Evolutionary conservation across 30 jellyfish, hydroid and myxozoan species (phyloP), one percentile per base, ranked within the genome.

Genomic region (Morbakka virulenta): DNA sequence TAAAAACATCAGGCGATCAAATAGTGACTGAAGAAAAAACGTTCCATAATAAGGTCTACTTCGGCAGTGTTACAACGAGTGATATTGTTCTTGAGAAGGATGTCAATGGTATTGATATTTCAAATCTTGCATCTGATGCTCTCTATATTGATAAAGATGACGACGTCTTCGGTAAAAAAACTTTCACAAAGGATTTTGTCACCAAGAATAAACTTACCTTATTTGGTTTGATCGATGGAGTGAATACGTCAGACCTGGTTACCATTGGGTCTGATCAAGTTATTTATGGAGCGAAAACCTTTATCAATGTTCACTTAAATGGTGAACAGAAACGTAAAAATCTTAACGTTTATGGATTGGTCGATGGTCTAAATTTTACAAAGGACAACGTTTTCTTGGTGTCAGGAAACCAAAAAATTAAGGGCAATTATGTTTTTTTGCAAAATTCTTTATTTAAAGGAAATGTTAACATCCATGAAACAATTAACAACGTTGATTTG

Each of bases 101-200:
- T 13, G 81, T 81, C 52, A 79, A 92, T 64, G 87, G 81, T 14
- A 29, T 79, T 47, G 84, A 85, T 65, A 31, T 84, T 48, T 62
- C 86, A 21, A 29, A 35, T 4, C 11, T 84, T 1, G 86, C 83
- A 0, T 34, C 28, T 4, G 67, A 64, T 20, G 95, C 94, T 13
- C 62, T 92, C 14, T 85, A 62, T 36, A 72, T 75, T 0, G 96
- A 92, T 53, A 52, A 50, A 31, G 72, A 76, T 67, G 76, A 74
- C 36, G 62, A 35, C 17, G 69, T 92, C 50, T 49, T 35, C 71
- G 98, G 98, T 3, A 51, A 74, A 28, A 85, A 79, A 35, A 92
- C 93, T 0, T 80, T 85, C 47, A 21, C 62, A 1, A 32, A 32
- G 4, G 72, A 53, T 14, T 63, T 77, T 2, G 31, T 17, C 23